phyloP scores from a whole-genome alignment of 1,140 invertebrate species.

The Carcinoscorpius rotundicauda region DNA sequence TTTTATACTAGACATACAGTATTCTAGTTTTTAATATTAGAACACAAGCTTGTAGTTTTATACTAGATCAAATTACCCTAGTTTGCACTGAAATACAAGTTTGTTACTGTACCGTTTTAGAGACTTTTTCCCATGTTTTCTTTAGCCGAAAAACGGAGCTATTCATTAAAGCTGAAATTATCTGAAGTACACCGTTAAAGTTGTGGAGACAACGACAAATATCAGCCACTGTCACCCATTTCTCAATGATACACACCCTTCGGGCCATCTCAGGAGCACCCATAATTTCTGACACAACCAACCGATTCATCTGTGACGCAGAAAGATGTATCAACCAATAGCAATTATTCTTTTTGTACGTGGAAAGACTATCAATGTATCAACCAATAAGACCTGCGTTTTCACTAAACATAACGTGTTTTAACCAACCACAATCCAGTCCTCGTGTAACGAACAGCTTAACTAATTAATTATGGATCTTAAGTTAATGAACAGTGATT shows the following conservation, averaged over 20 bases:
- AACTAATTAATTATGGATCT: no score
- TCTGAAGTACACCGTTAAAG: constrained; percentile 89
- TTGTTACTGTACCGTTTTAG: constrained; percentile 59
- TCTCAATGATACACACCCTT: constrained; percentile 75
- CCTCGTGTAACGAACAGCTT: no score
- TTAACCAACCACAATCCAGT: no score
- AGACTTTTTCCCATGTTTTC: constrained; percentile 89
- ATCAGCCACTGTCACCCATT: constrained; percentile 87
- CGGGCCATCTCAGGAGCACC: constrained; percentile 50
- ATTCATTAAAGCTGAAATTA: constrained; percentile 85
- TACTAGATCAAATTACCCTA: no score
- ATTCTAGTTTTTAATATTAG: no score
- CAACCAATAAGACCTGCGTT: not conserved
- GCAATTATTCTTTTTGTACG: no score
- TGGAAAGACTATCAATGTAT: not conserved
- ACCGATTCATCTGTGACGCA: constrained; percentile 50
- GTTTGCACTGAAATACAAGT: no score
- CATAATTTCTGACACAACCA: constrained; percentile 82
- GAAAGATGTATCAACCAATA: not conserved
- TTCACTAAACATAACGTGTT: no score
- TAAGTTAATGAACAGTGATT: no score
- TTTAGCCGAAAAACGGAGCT: constrained; percentile 77
- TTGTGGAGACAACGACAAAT: constrained; percentile 85
- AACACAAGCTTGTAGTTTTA: no score
- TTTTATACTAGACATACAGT: no score